Percentiles rank a stretch among this genome's conserved stretches.
Evolutionary conservation across 2,888 invertebrate genomes (phyloP).

Genomic region (Xestia ashworthii): DNA sequence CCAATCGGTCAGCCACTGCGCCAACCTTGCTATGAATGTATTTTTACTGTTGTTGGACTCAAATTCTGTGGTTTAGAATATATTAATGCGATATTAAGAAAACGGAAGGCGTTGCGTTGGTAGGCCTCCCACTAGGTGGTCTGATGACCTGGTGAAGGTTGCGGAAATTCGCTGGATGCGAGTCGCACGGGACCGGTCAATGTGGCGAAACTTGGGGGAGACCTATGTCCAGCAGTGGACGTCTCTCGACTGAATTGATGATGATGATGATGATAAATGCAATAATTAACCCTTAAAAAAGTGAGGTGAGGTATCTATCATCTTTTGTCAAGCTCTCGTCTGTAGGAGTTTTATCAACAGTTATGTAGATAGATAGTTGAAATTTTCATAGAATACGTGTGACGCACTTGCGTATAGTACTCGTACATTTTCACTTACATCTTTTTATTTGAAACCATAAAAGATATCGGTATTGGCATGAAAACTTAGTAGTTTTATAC

Average conservation of each 20-base stretch:
- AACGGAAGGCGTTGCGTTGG: too few species aligned
- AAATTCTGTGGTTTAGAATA: not conserved
- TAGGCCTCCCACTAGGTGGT: too few species aligned
- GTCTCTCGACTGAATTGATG: not conserved
- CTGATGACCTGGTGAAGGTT: too few species aligned
- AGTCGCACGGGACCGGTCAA: too few species aligned
- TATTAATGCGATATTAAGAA: not conserved
- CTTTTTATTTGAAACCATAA: conserved; percentile 35
- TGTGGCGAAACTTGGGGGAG: too few species aligned
- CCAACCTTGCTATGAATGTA: not conserved
- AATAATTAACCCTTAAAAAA: not conserved
- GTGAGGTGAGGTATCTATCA: not conserved
- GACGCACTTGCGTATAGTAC: not conserved
- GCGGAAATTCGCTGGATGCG: too few species aligned
- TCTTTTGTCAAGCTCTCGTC: too few species aligned
- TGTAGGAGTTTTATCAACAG: not conserved
- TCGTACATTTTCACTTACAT: not conserved
- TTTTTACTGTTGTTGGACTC: not conserved
- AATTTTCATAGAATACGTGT: not conserved
- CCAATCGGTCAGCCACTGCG: not conserved
- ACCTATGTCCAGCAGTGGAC: too few species aligned
- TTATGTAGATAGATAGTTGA: not conserved
- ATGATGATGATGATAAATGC: not conserved
- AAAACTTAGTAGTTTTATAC: conserved; percentile 28
- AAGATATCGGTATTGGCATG: conserved; percentile 8